These are phyloP conservation scores for Crotalus tigris DNA, from an alignment of 2,113 vertebrate genomes.

Conservation along the genomic window DNA sequence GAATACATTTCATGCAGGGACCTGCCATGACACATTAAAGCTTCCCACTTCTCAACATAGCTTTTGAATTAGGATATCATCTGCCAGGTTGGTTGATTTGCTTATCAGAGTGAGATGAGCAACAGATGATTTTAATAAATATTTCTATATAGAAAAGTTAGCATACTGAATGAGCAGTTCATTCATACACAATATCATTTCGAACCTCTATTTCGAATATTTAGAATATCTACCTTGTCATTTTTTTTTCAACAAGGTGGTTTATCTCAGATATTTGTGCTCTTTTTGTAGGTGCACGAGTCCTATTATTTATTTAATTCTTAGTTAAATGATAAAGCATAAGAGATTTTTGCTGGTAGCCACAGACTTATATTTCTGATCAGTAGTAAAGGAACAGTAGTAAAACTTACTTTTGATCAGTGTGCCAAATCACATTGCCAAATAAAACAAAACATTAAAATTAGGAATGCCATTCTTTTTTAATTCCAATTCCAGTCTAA, in stretches of 20 bases:
- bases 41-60: neutral
- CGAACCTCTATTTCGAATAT: neutral
- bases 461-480: neutral
- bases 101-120: neutral
- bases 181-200: neutral
- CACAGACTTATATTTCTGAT: neutral
- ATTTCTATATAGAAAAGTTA: neutral
- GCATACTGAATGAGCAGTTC: neutral
- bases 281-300: neutral
- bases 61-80: neutral
- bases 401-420: neutral
- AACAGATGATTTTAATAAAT: neutral
- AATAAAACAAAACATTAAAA: slow-evolving; percentile 8
- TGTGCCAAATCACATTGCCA: neutral
- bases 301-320: neutral
- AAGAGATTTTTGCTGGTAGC: neutral
- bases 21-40: neutral
- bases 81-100: neutral
- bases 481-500: neutral
- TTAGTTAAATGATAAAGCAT: neutral
- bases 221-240: neutral
- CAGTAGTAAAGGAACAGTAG: neutral
- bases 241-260: neutral
- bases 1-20: neutral
- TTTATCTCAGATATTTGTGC: neutral